phyloP scores from a whole-genome alignment of 2,113 vertebrate genomes.

The Chascanopsetta lugubris region DNA sequence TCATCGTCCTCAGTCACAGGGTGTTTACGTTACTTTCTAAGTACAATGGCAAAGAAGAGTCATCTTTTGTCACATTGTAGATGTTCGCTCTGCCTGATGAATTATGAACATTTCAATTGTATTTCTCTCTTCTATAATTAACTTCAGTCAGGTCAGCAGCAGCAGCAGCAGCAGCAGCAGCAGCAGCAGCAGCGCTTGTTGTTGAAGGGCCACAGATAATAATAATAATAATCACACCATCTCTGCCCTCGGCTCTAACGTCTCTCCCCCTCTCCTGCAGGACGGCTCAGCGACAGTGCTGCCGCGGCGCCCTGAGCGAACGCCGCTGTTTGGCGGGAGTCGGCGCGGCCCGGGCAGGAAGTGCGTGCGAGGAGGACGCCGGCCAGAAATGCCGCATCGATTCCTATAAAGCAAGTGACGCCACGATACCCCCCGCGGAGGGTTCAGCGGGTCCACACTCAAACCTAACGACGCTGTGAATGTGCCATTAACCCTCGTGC shows the following conservation, averaged over 20 bases:
- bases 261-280: constrained; percentile 75
- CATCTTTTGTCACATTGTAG: neutral
- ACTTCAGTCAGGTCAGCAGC: constrained; percentile 15
- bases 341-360: constrained; percentile 84
- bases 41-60: no score
- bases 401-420: constrained; percentile 85
- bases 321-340: constrained; percentile 88
- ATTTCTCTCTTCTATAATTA: neutral
- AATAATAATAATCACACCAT: constrained; percentile 46
- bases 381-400: constrained; percentile 80
- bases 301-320: constrained; percentile 83
- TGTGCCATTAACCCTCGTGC: constrained; percentile 27
- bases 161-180: constrained; percentile 11
- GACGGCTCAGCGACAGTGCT: constrained; percentile 90
- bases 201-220: constrained; percentile 22
- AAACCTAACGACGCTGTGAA: constrained; percentile 22
- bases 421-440: constrained; percentile 18
- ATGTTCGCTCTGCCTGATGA: neutral
- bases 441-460: constrained; percentile 37
- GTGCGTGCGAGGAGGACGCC: constrained; percentile 78
- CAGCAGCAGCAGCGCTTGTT: constrained; percentile 26
- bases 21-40: no score
- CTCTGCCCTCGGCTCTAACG: constrained; percentile 23
- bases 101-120: neutral
- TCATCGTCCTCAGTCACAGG: neutral